Evolutionary conservation across 2,113 vertebrate species (phyloP).

Genomic region (Datnioides undecimradiatus): DNA sequence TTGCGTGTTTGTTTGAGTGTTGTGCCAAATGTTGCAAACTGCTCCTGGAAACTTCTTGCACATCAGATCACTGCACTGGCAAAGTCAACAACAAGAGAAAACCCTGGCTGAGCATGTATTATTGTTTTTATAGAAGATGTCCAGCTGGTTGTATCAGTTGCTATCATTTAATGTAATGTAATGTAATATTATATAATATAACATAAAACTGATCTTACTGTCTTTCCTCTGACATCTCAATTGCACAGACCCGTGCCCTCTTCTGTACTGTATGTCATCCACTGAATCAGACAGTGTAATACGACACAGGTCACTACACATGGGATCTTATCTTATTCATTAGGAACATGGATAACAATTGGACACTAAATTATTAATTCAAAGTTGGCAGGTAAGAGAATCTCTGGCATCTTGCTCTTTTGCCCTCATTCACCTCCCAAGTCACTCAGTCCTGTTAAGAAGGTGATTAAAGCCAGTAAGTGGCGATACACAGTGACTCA

Average conservation of each 20-base stretch:
- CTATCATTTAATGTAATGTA: too few relatives aligned
- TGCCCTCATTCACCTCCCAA: neutral
- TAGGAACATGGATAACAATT: constrained; percentile 62
- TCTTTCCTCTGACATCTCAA: constrained; percentile 4
- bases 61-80: too few relatives aligned
- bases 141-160: too few relatives aligned
- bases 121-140: too few relatives aligned
- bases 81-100: neutral
- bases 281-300: constrained; percentile 52
- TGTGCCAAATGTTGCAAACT: too few relatives aligned
- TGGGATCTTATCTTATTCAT: constrained; percentile 69
- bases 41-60: neutral
- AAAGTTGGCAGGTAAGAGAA: constrained; percentile 27
- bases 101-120: too few relatives aligned
- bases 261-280: neutral
- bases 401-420: constrained; percentile 27
- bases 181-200: too few relatives aligned
- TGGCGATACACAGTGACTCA: constrained; percentile 26
- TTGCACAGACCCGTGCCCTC: constrained; percentile 37
- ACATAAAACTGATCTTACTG: neutral
- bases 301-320: constrained; percentile 56
- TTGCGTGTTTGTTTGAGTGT: too few relatives aligned
- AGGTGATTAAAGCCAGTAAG: constrained; percentile 34
- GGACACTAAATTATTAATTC: constrained; percentile 69
- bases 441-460: constrained; percentile 25